A percentile compares a stretch with the other conserved stretches of the same genome.
phyloP scores from a whole-genome alignment of 2,888 invertebrate genomes.

The Eupithecia inturbata region DNA sequence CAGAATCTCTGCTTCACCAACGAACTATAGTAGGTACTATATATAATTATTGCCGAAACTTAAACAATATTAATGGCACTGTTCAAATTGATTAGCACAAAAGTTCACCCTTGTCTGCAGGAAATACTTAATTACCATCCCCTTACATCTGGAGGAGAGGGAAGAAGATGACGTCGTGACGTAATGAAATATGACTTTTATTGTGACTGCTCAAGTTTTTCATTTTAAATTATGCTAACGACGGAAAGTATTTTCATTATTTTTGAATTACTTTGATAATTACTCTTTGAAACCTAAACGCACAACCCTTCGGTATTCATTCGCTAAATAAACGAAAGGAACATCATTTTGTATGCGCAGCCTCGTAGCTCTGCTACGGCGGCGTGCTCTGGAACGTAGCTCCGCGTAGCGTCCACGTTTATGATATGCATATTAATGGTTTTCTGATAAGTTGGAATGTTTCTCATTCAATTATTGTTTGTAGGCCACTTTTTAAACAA shows the following conservation, averaged over 20 bases:
- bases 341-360: neutral
- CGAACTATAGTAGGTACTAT: constrained; percentile 14
- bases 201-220: constrained; percentile 15
- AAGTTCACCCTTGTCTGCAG: constrained; percentile 29
- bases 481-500: too few relatives aligned
- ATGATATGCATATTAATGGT: neutral
- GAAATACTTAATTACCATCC: constrained; percentile 40
- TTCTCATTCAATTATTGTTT: neutral
- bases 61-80: constrained; percentile 42
- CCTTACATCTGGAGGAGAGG: constrained; percentile 2
- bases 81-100: constrained; percentile 40
- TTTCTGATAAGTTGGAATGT: neutral
- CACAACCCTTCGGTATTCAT: neutral
- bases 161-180: constrained; percentile 23
- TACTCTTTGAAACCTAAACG: neutral
- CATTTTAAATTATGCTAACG: constrained; percentile 14
- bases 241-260: neutral
- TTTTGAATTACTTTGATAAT: neutral
- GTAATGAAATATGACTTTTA: constrained; percentile 24
- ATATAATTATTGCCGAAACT: constrained; percentile 28
- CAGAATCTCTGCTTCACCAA: constrained; percentile 10
- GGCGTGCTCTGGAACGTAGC: neutral
- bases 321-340: neutral
- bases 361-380: neutral
- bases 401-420: neutral